Evolutionary conservation across 2,113 vertebrate genomes (phyloP), one percentile per base, ranked within the genome.

Genomic region (Columba livia): DNA sequence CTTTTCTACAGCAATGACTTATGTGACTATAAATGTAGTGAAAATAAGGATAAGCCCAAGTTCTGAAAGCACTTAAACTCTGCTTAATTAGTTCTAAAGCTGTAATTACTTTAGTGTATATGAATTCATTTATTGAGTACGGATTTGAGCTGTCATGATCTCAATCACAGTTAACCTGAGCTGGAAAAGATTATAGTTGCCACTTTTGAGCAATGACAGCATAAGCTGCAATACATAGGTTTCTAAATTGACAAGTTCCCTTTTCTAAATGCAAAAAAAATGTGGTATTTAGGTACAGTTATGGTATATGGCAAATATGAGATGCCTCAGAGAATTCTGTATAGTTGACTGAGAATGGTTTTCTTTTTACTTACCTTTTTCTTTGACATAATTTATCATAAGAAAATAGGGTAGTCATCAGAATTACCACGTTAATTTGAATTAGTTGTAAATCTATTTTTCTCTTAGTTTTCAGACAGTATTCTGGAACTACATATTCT

Each of bases 111-210:
- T 95, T 92, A 86, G 25, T 11, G 6, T 73, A 47, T 38, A 38
- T 57, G 34, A 82, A 42, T 93, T 94, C 47, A 87, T 91, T 72
- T 97, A 93, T 58, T 96, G 48, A 90, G 69, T 88, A 50, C 89
- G 36, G 7, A 77, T 93, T 92, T 87, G 72, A 93, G 54, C 69
- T 92, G 32, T 86, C 58, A 66, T 47, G 21, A 94, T 95, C 93
- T 94, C 75, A 91, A 31, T 93, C 74, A 86, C 3, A 9, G 34
- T 80, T 96, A 82, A 88, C 58, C 36, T 86, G 48, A 95, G 80
- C 15, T 88, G 38, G 42, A 94, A 94, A 83, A 69, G 36, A 77
- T 93, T 91, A 54, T n/a, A 78, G 31, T 47, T 88, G 40, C 25
- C 23, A 44, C n/a, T 89, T 31, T 81, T 67, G 20, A 92, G 16